Base-by-base conservation (phyloP, 2,797 vertebrate species). In the Arctocebus calabarensis region DNA sequence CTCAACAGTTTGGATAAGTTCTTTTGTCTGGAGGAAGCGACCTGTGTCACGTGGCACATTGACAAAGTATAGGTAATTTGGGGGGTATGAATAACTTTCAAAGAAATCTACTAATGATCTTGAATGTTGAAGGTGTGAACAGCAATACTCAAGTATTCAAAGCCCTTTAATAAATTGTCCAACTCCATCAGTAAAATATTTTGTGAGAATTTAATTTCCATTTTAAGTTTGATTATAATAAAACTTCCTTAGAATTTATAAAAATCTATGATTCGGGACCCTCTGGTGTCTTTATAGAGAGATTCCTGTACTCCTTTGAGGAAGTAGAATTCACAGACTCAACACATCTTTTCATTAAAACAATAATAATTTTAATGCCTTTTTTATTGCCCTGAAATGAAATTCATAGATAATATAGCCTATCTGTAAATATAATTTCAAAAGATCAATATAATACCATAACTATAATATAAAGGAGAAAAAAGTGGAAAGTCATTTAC, bases 341-440 rank as follows among this genome's bases (percentile, higher is more conserved):
- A 90, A 59, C 59, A 79, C 12, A 95, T 55, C 3, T 91, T 95
- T 93, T 95, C 84, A 91, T 94, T 75, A 81, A 86, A 92, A 70
- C 79, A 75, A 88, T 84, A 88, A 88, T 82, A 82, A 88, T 86
- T 92, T 32, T 91, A 95, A 93, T 93, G n/a, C 57, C 40, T 40
- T 88, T 84, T 93, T 88, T 91, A 93, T 95, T 95, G 68, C 27
- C 17, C n/a, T 93, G 34, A 88, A 91, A 89, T 95, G 43, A 89
- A 94, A 91, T 71, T 94, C 75, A 94, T 73, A 92, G 61, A 71
- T 82, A 95, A 91, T 88, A 88, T 43, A 91, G 37, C 62, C 61
- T 77, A 83, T 71, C 61, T 94, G 32, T 86, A 92, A 96, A 85
- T 92, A 34, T 61, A 92, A 86, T 92, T 94, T 92, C 48, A 89